Percentiles rank a stretch among this genome's conserved stretches.
These are phyloP conservation scores for Temnothorax ravouxi DNA, from an alignment of 2,888 invertebrate genomes.

Conservation along the genomic window DNA sequence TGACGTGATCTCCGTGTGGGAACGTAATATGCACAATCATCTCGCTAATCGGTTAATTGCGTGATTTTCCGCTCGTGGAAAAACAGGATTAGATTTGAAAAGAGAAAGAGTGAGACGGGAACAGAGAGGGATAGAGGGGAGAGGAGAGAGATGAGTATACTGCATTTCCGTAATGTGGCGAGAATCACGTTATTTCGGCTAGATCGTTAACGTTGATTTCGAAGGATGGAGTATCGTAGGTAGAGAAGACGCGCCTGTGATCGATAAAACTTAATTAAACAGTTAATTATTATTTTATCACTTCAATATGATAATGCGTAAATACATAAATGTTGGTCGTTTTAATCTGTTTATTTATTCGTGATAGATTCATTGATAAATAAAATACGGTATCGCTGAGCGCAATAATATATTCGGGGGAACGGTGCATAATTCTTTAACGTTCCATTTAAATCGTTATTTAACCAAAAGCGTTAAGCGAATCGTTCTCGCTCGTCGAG, in stretches of 20 bases:
- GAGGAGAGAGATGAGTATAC: neutral
- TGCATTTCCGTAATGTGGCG: neutral
- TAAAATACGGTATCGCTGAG: neutral
- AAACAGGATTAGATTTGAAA: constrained; percentile 64
- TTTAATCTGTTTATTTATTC: constrained; percentile 43
- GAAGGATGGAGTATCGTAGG: neutral
- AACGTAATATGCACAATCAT: constrained; percentile 63
- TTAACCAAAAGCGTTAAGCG: constrained; percentile 39
- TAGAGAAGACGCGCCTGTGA: neutral
- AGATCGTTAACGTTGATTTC: constrained; percentile 16
- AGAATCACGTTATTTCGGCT: neutral
- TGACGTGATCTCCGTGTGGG: constrained; percentile 26
- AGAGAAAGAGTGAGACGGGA: neutral
- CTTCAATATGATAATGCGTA: constrained; percentile 6
- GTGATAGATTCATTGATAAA: constrained; percentile 25
- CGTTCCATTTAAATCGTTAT: constrained; percentile 37
- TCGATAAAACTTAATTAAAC: constrained; percentile 24
- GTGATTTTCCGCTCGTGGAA: constrained; percentile 74
- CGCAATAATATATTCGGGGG: neutral
- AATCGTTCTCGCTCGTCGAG: constrained; percentile 13
- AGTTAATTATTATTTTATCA: constrained; percentile 23
- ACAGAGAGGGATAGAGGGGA: neutral
- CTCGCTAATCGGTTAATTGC: constrained; percentile 75
- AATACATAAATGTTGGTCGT: constrained; percentile 1
- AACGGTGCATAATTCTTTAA: constrained; percentile 44